These are phyloP conservation scores for Psylliodes chrysocephalus DNA, from an alignment of 2,888 invertebrate species.

Conservation along the genomic window DNA sequence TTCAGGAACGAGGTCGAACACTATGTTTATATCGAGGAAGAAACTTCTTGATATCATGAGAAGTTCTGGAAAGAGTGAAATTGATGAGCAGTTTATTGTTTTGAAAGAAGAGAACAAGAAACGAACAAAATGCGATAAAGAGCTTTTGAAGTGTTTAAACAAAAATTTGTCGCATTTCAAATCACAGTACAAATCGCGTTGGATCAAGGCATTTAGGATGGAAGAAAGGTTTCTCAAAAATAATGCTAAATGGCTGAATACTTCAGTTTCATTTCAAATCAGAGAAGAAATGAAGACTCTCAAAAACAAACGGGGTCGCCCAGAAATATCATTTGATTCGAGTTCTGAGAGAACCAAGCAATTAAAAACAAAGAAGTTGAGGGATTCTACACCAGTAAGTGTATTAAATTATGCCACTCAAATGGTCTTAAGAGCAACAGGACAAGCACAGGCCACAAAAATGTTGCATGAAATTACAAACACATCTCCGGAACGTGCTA, in stretches of 20 bases:
- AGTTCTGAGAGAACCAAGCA: slow-evolving; percentile 25
- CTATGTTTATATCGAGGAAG: too few species aligned
- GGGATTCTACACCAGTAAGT: slow-evolving; percentile 5
- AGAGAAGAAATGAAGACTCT: slow-evolving; percentile 2
- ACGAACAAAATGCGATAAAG: slow-evolving; percentile 17
- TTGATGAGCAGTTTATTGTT: slow-evolving; percentile 8
- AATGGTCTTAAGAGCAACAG: slow-evolving; percentile 34
- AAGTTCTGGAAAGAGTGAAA: too few species aligned
- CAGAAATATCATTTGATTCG: slow-evolving; percentile 16
- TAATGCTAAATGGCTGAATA: slow-evolving; percentile 16
- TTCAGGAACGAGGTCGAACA: too few species aligned
- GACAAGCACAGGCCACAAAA: slow-evolving; percentile 27
- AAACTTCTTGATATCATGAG: too few species aligned
- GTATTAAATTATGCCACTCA: slow-evolving; percentile 25
- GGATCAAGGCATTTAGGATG: slow-evolving; percentile 21
- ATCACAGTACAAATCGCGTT: slow-evolving; percentile 19
- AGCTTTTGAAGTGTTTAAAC: too few species aligned
- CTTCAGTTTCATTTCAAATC: neutral
- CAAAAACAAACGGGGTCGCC: slow-evolving; percentile 15
- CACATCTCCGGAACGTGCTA: slow-evolving; percentile 27
- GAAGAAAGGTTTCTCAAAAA: slow-evolving; percentile 23
- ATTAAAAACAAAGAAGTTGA: slow-evolving; percentile 25
- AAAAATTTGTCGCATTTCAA: too few species aligned
- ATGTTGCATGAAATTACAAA: too few species aligned
- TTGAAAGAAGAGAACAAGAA: slow-evolving; percentile 6